Evolutionary conservation across 2,797 vertebrate species (phyloP).

Genomic region (Microchirus variegatus): DNA sequence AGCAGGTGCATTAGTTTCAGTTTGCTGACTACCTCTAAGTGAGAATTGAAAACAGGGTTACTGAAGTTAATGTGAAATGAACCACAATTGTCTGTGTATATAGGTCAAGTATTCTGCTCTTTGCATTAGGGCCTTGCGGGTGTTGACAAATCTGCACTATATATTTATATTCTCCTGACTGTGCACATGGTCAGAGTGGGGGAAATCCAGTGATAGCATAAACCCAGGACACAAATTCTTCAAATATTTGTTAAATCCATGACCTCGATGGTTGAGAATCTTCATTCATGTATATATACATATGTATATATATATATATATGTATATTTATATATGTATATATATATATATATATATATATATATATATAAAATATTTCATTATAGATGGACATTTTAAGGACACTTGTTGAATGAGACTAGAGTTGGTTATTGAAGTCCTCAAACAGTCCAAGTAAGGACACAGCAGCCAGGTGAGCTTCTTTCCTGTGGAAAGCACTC

Average conservation of each 20-base stretch:
- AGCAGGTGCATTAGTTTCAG: constrained; percentile 23
- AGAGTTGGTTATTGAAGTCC: constrained; percentile 44
- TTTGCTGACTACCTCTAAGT: constrained; percentile 8
- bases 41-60: neutral
- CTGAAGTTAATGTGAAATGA: neutral
- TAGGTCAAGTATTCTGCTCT: neutral
- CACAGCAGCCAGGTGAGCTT: constrained; percentile 55
- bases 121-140: too few relatives aligned
- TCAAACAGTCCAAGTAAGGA: constrained; percentile 34
- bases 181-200: neutral
- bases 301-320: too few relatives aligned
- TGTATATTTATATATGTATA: too few relatives aligned
- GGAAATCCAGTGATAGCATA: neutral
- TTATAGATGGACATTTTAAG: neutral
- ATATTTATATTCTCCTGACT: neutral
- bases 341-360: too few relatives aligned
- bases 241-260: too few relatives aligned
- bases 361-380: too few relatives aligned
- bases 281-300: too few relatives aligned
- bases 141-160: neutral
- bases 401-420: neutral
- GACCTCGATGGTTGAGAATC: too few relatives aligned
- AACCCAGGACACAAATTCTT: too few relatives aligned
- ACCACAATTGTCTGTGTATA: neutral
- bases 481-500: constrained; percentile 70